Base-by-base conservation (phyloP, 2,888 invertebrate species). In the Entomobrya multifasciata region DNA sequence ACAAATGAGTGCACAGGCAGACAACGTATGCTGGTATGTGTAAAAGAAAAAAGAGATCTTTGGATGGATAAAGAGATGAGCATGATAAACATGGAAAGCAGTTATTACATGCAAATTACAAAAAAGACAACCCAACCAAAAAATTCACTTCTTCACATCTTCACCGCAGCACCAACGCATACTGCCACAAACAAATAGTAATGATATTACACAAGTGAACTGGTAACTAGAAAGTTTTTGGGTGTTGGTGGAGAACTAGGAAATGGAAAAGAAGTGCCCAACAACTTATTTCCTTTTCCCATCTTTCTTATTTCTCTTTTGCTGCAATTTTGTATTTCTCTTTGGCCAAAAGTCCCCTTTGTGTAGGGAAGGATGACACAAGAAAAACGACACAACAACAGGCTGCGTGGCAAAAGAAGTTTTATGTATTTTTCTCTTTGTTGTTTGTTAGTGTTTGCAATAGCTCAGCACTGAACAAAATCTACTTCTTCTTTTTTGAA, bases 281-380 rank as follows among this genome's bases (percentile, higher is more conserved):
- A 67, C 44, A 67, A 67, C 65, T 36, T 67, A 22, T 20, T 67
- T 67, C 67, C 41, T 44, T 67, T 67, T 67, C 30, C 15, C 22
- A 41, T 65, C 15, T 15, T 15, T 65, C 65, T 65, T 41, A 17
- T 65, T 65, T n/a, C n/a, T n/a, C n/a, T n/a, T 17, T 41, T 41
- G 36, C 65, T 20, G 20, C 30, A 30, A 15, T n/a, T 55, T 4
- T 57, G 5, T 11, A 11, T 47, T 47, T 2, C 47, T 15, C n/a
- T 47, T 47, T 47, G 13, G n/a, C 11, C 15, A n/a, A 47, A 47
- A 47, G 11, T 13, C 47, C 2, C 57, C 11, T 47, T 4, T 47
- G 11, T 47, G n/a, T 13, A 47, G n/a, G 13, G 52, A 8, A 52
- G 8, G 13, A n/a, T n/a, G n/a, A n/a, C n/a, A n/a, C n/a, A n/a